Conservation (phyloP, 2,113 vertebrate species). For the Marcusenius ussheri region DNA sequence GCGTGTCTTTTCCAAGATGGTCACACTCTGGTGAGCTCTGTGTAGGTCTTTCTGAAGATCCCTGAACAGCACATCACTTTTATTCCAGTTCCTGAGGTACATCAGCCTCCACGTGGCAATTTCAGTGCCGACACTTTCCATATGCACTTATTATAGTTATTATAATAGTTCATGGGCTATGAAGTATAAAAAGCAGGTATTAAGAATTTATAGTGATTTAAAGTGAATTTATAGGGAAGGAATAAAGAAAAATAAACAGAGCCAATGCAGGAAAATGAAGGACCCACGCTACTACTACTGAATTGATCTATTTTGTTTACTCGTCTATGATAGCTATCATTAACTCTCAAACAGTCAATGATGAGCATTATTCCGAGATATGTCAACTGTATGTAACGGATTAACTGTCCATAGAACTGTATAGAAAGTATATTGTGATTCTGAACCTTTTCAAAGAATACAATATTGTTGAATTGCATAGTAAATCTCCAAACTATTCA, state of each 20-base stretch:
- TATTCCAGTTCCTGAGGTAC: not conserved
- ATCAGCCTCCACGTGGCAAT: not conserved
- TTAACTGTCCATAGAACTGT: not conserved
- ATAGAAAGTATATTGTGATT: not conserved
- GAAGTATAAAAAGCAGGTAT: not conserved
- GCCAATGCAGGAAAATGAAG: conserved; percentile 1
- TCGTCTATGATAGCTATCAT: not conserved
- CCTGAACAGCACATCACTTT: not conserved
- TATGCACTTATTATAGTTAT: not conserved
- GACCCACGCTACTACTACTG: conserved; percentile 23
- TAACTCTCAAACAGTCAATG: not conserved
- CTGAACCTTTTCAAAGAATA: not conserved
- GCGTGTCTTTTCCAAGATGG: not conserved
- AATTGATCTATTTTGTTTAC: conserved; percentile 16
- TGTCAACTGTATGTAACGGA: not conserved
- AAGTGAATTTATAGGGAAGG: not conserved
- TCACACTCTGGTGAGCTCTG: not conserved
- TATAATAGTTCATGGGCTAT: not conserved
- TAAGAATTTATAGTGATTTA: not conserved
- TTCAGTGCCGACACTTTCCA: too few relatives aligned
- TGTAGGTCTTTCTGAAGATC: not conserved
- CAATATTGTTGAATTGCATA: not conserved
- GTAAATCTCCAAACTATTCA: not conserved
- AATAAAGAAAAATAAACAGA: not conserved
- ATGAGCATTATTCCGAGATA: not conserved